Conservation (phyloP, 2,797 vertebrate genomes). For the Somateria mollissima region DNA sequence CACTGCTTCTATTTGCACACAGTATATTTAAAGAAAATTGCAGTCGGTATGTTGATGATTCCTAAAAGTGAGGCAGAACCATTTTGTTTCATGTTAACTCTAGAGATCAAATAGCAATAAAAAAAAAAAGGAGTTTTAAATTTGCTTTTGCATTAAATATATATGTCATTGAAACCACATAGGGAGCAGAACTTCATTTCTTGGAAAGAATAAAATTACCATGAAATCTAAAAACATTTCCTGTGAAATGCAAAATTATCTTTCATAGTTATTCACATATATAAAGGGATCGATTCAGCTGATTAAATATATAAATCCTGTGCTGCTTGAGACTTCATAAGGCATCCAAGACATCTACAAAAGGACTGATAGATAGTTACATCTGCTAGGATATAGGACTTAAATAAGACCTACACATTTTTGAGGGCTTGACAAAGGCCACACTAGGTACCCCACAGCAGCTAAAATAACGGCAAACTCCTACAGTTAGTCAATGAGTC, state of each 20-base stretch:
- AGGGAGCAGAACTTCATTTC: not conserved
- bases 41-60: not conserved
- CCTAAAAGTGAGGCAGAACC: not conserved
- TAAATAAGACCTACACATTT: not conserved
- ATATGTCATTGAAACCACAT: not conserved
- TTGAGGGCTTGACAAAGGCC: not conserved
- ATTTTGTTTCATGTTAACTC: not conserved
- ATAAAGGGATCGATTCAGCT: not conserved
- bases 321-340: not conserved
- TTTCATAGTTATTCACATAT: not conserved
- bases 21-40: not conserved
- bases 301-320: not conserved
- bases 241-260: not conserved
- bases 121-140: not conserved
- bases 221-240: not conserved
- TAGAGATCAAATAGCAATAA: not conserved
- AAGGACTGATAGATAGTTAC: not conserved
- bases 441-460: not conserved
- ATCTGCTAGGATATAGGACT: not conserved
- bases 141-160: not conserved
- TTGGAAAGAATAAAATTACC: not conserved
- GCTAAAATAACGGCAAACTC: conserved; percentile 17
- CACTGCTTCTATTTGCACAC: not conserved
- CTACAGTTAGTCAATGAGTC: conserved; percentile 35
- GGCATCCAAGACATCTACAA: not conserved